A percentile compares a stretch with the other conserved stretches of the same genome.
Conservation (phyloP, 2,888 invertebrate genomes). For the Ormia ochracea region DNA sequence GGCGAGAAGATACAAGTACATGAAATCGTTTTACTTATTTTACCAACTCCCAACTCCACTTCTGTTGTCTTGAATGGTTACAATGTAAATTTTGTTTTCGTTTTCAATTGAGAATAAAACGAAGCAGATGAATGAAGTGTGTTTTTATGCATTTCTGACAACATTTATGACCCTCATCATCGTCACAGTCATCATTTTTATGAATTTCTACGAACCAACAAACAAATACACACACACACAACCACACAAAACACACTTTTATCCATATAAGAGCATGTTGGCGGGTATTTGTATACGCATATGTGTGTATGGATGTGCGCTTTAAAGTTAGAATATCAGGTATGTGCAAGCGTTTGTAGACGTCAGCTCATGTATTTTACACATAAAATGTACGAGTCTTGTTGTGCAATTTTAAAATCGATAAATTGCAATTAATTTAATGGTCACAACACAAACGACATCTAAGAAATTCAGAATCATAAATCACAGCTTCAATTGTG, state of each 20-base stretch:
- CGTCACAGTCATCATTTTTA: slow-evolving; percentile 52
- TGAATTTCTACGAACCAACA: slow-evolving; percentile 46
- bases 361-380: slow-evolving; percentile 15
- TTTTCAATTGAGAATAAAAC: slow-evolving; percentile 9
- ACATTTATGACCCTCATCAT: slow-evolving; percentile 63
- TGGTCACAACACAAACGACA: slow-evolving; percentile 70
- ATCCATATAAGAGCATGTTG: no score
- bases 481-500: slow-evolving; percentile 62
- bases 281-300: neutral
- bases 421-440: slow-evolving; percentile 77
- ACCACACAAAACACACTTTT: no score
- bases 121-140: neutral
- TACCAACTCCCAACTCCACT: neutral
- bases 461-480: slow-evolving; percentile 56
- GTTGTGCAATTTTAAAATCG: slow-evolving; percentile 75
- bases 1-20: neutral
- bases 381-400: slow-evolving; percentile 47
- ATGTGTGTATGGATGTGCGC: neutral
- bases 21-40: neutral
- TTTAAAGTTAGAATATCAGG: no score
- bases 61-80: slow-evolving; percentile 27
- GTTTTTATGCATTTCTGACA: slow-evolving; percentile 61
- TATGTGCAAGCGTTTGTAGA: no score
- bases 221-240: neutral
- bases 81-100: slow-evolving; percentile 34